phyloP scores from a whole-genome alignment of 2,888 invertebrate genomes.

The Ophioninae sp. region DNA sequence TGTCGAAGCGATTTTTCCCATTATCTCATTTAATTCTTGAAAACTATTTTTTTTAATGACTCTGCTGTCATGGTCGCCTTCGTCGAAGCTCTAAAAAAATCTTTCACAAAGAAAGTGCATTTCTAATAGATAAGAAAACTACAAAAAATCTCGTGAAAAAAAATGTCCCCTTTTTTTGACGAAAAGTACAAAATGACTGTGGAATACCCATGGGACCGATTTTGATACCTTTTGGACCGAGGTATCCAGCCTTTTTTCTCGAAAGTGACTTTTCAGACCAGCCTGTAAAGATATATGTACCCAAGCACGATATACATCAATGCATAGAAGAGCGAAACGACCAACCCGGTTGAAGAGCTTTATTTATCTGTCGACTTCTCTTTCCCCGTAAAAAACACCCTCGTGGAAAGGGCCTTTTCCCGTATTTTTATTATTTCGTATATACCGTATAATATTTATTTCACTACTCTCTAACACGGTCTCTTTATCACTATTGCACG shows the following conservation, averaged over 20 bases:
- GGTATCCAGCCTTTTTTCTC: background rate
- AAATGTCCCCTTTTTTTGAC: background rate
- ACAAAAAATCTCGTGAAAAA: background rate
- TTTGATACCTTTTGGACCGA: background rate
- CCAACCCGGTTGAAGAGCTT: slow-evolving; percentile 43
- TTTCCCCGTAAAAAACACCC: slow-evolving; percentile 34
- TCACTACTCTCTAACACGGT: slow-evolving; percentile 66
- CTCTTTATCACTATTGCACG: slow-evolving; percentile 74
- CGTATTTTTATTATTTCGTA: slow-evolving; percentile 74
- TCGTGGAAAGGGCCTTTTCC: slow-evolving; percentile 54
- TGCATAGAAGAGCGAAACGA: slow-evolving; percentile 34
- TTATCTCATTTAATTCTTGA: too few species aligned
- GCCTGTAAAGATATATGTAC: slow-evolving; percentile 20
- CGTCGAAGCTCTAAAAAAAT: background rate
- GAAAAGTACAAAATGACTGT: background rate
- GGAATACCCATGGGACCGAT: too few species aligned
- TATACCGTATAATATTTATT: slow-evolving; percentile 78
- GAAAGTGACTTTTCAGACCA: background rate
- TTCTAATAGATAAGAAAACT: background rate
- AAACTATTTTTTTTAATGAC: too few species aligned
- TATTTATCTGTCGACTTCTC: slow-evolving; percentile 49
- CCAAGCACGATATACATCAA: slow-evolving; percentile 8
- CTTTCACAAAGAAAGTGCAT: background rate
- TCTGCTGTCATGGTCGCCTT: too few species aligned
- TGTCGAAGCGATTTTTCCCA: too few species aligned